Conservation (phyloP, 2,797 vertebrate species). For the Glossophaga mutica region DNA sequence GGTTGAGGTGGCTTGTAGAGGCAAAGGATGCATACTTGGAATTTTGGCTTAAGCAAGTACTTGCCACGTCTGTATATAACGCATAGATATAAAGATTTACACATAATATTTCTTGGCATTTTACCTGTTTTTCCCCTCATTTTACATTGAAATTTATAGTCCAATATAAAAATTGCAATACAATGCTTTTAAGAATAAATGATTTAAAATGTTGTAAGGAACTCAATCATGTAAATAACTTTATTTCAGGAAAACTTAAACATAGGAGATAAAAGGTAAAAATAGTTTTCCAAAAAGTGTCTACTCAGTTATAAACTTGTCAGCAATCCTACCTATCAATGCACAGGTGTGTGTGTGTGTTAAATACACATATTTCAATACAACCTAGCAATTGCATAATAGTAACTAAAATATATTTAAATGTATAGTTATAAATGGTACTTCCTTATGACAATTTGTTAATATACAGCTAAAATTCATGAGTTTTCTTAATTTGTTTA, state of each 20-base stretch:
- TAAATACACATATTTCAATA: neutral
- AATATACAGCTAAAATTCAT: neutral
- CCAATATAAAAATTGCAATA: neutral
- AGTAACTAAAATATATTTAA: neutral
- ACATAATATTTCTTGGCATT: neutral
- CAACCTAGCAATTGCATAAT: neutral
- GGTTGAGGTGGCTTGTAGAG: fast-evolving
- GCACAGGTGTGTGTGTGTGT: neutral
- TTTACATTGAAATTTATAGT: neutral
- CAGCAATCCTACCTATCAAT: neutral
- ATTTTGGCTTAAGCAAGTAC: neutral
- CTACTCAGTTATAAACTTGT: neutral
- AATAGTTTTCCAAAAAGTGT: neutral
- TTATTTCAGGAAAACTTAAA: neutral
- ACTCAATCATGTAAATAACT: neutral
- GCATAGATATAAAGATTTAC: neutral
- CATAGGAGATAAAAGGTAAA: neutral
- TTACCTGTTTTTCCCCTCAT: neutral
- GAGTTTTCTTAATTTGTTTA: neutral
- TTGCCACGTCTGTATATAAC: neutral
- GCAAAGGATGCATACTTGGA: neutral
- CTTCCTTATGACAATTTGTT: neutral
- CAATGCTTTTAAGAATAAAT: neutral
- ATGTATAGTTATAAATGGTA: neutral
- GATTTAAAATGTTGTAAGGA: neutral